These are phyloP conservation scores for Mesocentrotus franciscanus DNA, from an alignment of 53 echinoderm and acorn worm species.

Conservation along the genomic window DNA sequence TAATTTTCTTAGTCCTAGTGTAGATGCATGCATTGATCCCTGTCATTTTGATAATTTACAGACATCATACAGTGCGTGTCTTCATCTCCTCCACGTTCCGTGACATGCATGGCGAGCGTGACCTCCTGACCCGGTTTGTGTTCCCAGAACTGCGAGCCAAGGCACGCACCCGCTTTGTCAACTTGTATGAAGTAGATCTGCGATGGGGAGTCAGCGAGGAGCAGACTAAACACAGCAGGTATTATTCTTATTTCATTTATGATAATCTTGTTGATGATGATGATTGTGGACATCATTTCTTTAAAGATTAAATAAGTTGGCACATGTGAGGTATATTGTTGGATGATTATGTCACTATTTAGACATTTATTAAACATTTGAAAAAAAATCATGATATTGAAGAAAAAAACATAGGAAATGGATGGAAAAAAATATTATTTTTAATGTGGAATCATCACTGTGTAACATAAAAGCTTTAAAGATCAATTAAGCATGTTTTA, in stretches of 20 bases:
- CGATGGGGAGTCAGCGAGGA: slow-evolving; percentile 99
- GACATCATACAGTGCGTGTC: slow-evolving; percentile 91
- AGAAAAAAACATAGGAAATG: no score
- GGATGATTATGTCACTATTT: neutral
- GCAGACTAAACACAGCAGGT: slow-evolving; percentile 89
- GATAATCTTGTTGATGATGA: neutral
- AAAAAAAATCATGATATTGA: no score
- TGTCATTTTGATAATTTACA: slow-evolving; percentile 33
- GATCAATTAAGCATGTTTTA: no score
- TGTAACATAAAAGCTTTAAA: no score
- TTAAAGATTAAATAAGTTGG: neutral
- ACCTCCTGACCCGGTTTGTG: slow-evolving; percentile 95
- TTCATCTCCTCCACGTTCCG: slow-evolving; percentile 99
- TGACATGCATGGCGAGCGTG: slow-evolving; percentile 99
- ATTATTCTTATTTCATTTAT: neutral
- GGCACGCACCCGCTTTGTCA: slow-evolving; percentile 85
- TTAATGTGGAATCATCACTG: no score
- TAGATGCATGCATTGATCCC: neutral
- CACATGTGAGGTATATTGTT: neutral
- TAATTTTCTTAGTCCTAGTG: neutral
- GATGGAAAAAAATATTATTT: no score
- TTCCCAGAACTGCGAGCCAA: slow-evolving; percentile 94
- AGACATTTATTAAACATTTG: no score
- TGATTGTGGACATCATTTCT: neutral
- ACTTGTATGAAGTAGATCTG: slow-evolving; percentile 93